Percentiles rank a stretch among this genome's conserved stretches.
These are phyloP conservation scores for Scaptomyza pallida DNA, from an alignment of 1,140 invertebrate genomes.

Conservation along the genomic window DNA sequence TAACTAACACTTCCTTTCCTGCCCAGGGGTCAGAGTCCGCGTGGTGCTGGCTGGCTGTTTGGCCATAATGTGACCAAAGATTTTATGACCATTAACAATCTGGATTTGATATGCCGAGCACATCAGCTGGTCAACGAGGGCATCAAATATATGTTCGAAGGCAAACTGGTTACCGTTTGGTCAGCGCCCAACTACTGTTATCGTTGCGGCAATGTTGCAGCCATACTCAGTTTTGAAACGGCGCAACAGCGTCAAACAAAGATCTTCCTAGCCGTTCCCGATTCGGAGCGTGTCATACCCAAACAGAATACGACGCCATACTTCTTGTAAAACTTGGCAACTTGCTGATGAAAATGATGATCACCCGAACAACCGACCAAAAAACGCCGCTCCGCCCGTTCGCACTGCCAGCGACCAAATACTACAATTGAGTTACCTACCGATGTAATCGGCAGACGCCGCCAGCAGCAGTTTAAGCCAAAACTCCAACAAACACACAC, in stretches of 20 bases:
- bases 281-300: slow-evolving; percentile 95
- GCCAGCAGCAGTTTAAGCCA: slow-evolving; percentile 13
- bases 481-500: background rate
- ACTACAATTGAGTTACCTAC: slow-evolving; percentile 10
- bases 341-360: slow-evolving; percentile 2
- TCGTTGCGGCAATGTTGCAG: slow-evolving; percentile 96
- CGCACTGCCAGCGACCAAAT: slow-evolving; percentile 32
- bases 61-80: slow-evolving; percentile 95
- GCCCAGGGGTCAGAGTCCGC: slow-evolving; percentile 91
- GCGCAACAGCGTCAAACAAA: slow-evolving; percentile 92
- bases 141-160: slow-evolving; percentile 97
- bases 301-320: slow-evolving; percentile 96
- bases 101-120: slow-evolving; percentile 96
- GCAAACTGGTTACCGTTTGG: slow-evolving; percentile 97
- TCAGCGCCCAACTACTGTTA: slow-evolving; percentile 99
- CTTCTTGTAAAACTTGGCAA: slow-evolving; percentile 90
- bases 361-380: background rate
- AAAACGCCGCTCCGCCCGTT: slow-evolving; percentile 1
- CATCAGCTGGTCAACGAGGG: slow-evolving; percentile 99
- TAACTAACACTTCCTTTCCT: background rate
- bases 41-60: slow-evolving; percentile 97
- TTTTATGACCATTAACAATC: slow-evolving; percentile 95
- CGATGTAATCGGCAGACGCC: slow-evolving; percentile 11
- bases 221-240: slow-evolving; percentile 93
- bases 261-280: slow-evolving; percentile 97